Evolutionary conservation across 2,888 invertebrate species (phyloP).

Genomic region (Malthinus flaveolus): DNA sequence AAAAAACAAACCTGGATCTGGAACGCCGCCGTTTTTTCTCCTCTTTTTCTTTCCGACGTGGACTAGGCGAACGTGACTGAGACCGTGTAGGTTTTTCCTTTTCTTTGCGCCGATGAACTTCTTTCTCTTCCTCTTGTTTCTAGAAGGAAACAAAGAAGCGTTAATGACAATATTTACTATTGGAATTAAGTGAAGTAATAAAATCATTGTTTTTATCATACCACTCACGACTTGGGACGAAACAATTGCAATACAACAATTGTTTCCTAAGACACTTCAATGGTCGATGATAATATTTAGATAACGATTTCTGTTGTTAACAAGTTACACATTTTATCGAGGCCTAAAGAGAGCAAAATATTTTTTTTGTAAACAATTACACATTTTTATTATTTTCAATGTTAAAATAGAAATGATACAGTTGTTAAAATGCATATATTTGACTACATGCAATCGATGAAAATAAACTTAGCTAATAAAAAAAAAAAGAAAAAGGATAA

Average conservation of each 20-base stretch:
- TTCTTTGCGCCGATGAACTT: conserved; percentile 69
- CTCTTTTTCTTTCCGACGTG: conserved; percentile 47
- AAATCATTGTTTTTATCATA: conserved; percentile 23
- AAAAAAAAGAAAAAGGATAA: conserved; percentile 3
- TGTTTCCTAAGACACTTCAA: conserved; percentile 18
- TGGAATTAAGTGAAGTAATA: conserved; percentile 13
- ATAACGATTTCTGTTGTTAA: conserved; percentile 2
- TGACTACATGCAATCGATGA: conserved; percentile 1
- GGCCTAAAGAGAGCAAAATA: conserved; percentile 11
- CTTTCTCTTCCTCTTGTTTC: conserved; percentile 77
- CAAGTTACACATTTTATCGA: background rate
- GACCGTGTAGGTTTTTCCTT: conserved; percentile 59
- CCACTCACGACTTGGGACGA: conserved; percentile 26
- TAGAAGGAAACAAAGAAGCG: conserved; percentile 57
- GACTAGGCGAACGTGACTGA: conserved; percentile 50
- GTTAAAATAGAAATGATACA: no score
- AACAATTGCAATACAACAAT: conserved; percentile 19
- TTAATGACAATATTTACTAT: conserved; percentile 20
- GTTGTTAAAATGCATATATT: background rate
- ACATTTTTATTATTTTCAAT: background rate
- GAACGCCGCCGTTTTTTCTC: conserved; percentile 53
- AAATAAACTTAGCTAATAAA: background rate
- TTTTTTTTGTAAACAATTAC: conserved; percentile 7
- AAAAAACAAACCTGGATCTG: conserved; percentile 36
- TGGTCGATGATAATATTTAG: conserved; percentile 18